These are phyloP conservation scores for Disparrhopalites patrizii DNA, from an alignment of 2,888 invertebrate species.

Conservation along the genomic window DNA sequence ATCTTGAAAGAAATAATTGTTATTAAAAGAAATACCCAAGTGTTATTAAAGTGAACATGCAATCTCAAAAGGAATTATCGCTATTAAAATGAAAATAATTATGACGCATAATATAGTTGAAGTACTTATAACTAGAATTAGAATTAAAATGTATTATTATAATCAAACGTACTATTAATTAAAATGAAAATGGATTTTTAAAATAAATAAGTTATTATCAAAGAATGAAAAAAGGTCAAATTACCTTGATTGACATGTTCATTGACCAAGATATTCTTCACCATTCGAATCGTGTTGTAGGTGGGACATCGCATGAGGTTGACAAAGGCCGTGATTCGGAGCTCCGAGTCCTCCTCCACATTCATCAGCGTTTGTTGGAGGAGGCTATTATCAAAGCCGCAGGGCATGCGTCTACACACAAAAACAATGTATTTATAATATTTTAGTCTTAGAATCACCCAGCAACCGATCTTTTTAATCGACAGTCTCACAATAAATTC, in stretches of 20 bases:
- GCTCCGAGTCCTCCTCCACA: slow-evolving; percentile 69
- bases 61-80: too few relatives aligned
- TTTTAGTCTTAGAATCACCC: too few relatives aligned
- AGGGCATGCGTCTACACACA: slow-evolving; percentile 42
- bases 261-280: slow-evolving; percentile 64
- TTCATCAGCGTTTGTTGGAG: slow-evolving; percentile 59
- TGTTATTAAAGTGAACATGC: too few relatives aligned
- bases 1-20: too few relatives aligned
- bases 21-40: too few relatives aligned
- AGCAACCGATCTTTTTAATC: too few relatives aligned
- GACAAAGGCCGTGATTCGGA: slow-evolving; percentile 80
- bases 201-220: not conserved
- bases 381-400: slow-evolving; percentile 15
- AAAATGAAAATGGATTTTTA: not conserved
- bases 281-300: slow-evolving; percentile 66
- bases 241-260: slow-evolving; percentile 84
- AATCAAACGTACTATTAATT: too few relatives aligned
- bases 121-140: too few relatives aligned
- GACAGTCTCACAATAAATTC: too few relatives aligned
- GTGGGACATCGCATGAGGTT: slow-evolving; percentile 87
- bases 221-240: not conserved
- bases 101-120: too few relatives aligned
- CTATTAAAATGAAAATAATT: too few relatives aligned
- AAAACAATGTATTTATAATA: not conserved
- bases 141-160: too few relatives aligned